Evolutionary conservation across 1,140 invertebrate species (phyloP), one percentile per base, ranked within the genome.

Genomic region (Pseudomyrmex gracilis): DNA sequence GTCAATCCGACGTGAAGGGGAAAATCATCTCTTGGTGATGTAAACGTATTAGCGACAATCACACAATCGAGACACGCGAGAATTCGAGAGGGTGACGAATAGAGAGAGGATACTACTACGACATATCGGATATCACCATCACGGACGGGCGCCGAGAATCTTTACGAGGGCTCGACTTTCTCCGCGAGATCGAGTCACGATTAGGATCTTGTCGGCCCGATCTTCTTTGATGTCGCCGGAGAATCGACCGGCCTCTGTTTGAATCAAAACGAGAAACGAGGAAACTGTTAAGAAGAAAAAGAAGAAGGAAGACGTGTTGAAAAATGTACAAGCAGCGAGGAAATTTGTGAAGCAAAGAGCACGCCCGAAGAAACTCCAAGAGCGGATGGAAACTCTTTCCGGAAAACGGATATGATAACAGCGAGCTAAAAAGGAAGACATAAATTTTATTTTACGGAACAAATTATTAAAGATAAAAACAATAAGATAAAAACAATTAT

Each of bases 101-200:
- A 24, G 76, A 58, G 24, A 53, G 66, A 80, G 53, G 66, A 80
- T n/a, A 78, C n/a, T n/a, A 80, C 66, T 58, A 53, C 53, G 66
- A 71, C 66, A 71, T 80, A 80, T 80, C 76, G 76, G 7, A 71
- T 80, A 70, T 71, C 53, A 20, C 64, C 34, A 78, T 78, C 76
- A n/a, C n/a, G 66, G 71, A 49, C 66, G n/a, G 24, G 10, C 22
- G 15, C 8, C 8, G 43, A 43, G 66, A 34, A 80, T 80, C 53
- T 80, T 80, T 80, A 82, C 60, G 57, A 73, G 71, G 34, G 71
- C 55, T 73, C 70, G 17, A 82, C 57, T 82, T 82, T 47, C 78
- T 82, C 24, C 17, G 24, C 17, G 67, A 82, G 78, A 82, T 82
- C 71, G 47, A 63, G 45, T 57, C 70, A 63, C 49, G 78, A 82